A percentile compares a stretch with the other conserved stretches of the same genome.
Conservation (phyloP, 2,113 vertebrate genomes). For the Phylloscopus trochilus region DNA sequence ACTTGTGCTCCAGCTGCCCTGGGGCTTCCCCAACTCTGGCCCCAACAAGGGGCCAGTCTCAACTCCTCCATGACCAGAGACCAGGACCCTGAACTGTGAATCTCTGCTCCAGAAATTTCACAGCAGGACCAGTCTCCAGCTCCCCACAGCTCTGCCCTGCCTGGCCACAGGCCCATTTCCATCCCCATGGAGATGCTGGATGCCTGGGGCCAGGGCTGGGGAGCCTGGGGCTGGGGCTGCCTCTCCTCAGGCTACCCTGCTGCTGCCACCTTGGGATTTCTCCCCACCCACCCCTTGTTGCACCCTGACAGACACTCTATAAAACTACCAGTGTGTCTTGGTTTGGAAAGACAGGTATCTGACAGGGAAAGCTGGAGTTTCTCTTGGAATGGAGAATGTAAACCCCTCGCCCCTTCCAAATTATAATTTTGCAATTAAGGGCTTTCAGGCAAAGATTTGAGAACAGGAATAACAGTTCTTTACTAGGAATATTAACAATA, state of each 20-base stretch:
- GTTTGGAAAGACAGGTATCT: no score
- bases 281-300: accelerated
- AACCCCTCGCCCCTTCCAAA: no score
- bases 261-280: background rate
- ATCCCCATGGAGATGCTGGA: background rate
- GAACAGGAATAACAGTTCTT: no score
- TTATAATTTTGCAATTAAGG: no score
- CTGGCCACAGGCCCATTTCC: background rate
- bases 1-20: background rate
- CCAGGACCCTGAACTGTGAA: background rate
- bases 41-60: background rate
- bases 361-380: no score
- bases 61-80: no score
- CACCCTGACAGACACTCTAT: background rate
- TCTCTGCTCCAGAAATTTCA: background rate
- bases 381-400: no score
- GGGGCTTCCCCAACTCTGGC: accelerated
- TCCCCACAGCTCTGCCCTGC: background rate
- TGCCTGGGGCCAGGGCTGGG: background rate
- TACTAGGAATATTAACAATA: no score
- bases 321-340: background rate
- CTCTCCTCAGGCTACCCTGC: background rate
- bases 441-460: no score
- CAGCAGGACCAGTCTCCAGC: background rate
- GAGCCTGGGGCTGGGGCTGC: background rate